Evolutionary conservation across 2,797 vertebrate species (phyloP).

Genomic region (Falco berigora): DNA sequence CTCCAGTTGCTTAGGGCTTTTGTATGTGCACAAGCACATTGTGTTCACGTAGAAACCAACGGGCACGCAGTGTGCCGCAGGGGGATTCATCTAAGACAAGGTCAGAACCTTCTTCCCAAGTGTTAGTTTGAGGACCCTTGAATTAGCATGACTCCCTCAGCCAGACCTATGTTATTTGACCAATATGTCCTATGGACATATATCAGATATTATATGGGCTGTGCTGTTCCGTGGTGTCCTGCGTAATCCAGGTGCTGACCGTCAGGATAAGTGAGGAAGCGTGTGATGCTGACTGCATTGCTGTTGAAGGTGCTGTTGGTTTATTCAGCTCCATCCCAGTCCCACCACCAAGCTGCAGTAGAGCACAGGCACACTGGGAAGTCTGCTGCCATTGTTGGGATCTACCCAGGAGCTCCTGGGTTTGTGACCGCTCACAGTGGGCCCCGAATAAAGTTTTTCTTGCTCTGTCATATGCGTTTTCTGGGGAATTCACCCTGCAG

Average conservation of each 20-base stretch:
- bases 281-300: neutral
- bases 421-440: neutral
- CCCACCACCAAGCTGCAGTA: neutral
- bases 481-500: neutral
- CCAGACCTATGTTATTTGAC: neutral
- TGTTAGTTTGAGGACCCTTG: neutral
- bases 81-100: neutral
- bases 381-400: neutral
- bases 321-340: neutral
- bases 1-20: neutral
- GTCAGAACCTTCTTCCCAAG: neutral
- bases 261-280: neutral
- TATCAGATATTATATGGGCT: neutral
- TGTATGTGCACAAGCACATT: neutral
- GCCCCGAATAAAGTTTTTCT: neutral
- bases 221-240: accelerated
- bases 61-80: neutral
- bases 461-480: neutral
- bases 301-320: neutral
- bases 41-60: neutral
- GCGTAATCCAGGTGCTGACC: neutral
- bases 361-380: neutral
- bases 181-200: too few species aligned
- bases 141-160: neutral
- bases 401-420: neutral